Conservation (phyloP, 2,797 vertebrate genomes). For the Notoglanidium macrostoma region DNA sequence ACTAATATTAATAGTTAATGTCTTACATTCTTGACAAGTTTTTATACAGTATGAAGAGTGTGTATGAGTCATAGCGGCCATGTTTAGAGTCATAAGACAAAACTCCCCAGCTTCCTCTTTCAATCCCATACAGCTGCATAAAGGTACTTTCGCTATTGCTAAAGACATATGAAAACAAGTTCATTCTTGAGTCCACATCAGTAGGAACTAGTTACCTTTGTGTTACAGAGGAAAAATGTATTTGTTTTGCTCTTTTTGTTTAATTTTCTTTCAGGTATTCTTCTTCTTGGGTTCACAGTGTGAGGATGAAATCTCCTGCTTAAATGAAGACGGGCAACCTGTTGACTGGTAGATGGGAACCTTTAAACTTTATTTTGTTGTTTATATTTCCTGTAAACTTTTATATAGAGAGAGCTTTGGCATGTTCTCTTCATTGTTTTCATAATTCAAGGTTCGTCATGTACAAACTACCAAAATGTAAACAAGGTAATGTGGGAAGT, state of each 20-base stretch:
- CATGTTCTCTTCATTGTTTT: background rate
- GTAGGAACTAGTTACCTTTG: background rate
- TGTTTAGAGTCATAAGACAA: conserved; percentile 61
- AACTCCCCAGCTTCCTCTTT: conserved; percentile 68
- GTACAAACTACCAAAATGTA: conserved; percentile 86
- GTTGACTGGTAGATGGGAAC: conserved; percentile 87
- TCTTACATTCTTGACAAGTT: background rate
- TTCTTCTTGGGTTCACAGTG: conserved; percentile 37
- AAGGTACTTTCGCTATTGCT: conserved; percentile 48
- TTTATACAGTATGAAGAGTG: background rate
- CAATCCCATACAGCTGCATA: conserved; percentile 54
- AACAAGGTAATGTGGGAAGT: conserved; percentile 66
- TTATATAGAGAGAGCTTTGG: background rate
- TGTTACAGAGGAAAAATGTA: conserved; percentile 23
- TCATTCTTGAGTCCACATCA: conserved; percentile 49
- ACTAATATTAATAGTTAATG: background rate
- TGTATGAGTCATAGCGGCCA: conserved; percentile 18
- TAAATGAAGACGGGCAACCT: conserved; percentile 80
- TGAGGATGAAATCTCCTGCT: conserved; percentile 78
- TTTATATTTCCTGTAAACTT: background rate
- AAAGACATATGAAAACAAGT: background rate
- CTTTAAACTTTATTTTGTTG: conserved; percentile 34
- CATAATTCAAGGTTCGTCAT: conserved; percentile 81
- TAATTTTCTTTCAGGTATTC: conserved; percentile 45
- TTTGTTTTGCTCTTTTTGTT: conserved; percentile 8